Evolutionary conservation across 2,113 vertebrate species (phyloP).

Genomic region (Motacilla tschutschensis): DNA sequence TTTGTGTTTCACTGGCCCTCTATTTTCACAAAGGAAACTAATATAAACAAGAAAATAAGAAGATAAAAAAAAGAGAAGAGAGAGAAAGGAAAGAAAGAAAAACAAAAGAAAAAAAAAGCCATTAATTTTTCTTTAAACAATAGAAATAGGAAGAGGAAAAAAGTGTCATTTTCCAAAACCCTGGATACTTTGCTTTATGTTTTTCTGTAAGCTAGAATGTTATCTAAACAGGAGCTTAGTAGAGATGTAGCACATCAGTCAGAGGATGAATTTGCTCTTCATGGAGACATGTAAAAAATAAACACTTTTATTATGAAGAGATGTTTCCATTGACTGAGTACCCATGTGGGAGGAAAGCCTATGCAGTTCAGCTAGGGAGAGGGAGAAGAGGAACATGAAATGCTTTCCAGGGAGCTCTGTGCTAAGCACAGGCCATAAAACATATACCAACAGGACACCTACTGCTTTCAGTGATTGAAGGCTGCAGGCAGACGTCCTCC

Average conservation of each 20-base stretch:
- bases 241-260: background rate
- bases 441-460: background rate
- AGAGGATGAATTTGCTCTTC: background rate
- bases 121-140: background rate
- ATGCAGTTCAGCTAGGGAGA: background rate
- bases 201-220: background rate
- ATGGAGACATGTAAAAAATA: rapidly evolving
- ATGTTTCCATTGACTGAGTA: background rate
- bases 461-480: conserved; percentile 12
- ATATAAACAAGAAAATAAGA: background rate
- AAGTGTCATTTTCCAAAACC: background rate
- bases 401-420: background rate
- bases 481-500: background rate
- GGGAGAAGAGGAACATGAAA: background rate
- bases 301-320: background rate
- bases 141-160: background rate
- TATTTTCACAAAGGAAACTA: background rate
- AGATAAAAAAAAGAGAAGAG: background rate
- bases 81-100: background rate
- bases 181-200: background rate
- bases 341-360: background rate
- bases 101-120: background rate
- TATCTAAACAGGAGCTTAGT: background rate
- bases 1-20: background rate
- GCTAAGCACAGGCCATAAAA: background rate